Base-by-base conservation (phyloP, 2,888 invertebrate species). In the Merodon equestris region DNA sequence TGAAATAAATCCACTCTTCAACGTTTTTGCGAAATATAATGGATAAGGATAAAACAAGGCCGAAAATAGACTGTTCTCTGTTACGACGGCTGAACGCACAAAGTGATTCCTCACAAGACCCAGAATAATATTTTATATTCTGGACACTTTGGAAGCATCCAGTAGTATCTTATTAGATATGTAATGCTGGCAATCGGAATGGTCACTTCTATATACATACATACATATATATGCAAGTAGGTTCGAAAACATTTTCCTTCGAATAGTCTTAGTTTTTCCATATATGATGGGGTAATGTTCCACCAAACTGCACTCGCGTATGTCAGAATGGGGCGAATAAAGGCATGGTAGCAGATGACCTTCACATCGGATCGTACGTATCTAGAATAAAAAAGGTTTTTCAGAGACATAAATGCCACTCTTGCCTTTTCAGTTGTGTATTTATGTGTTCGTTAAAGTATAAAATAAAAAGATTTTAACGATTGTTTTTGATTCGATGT, bases 101-200 rank as follows among this genome's bases (percentile, higher is more conserved):
- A 9, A 40, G 3, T 40, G n/a, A 40, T 40, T 40, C 40, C 40
- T 13, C 10, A 40, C 10, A 40, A 40, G 40, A 34, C 12, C 47
- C 18, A 10, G 47, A n/a, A 48, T 48, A n/a, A 48, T 18, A 48
- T 19, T 48, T 1, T 18, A 17, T 12, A 48, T 48, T 48, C 19
- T 18, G 19, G 47, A 48, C 18, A 48, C 19, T 12, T 5, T 18
- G 9, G 47, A 18, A 48, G 19, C 19, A 18, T 48, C 47, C 19
- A 48, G 10, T 5, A 45, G 17, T 45, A 4, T 45, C 9, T 45
- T 45, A 17, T 45, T 45, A 7, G 17, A 45, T 9, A 45, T n/a
- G 45, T 45, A 9, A 45, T 45, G 45, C 45, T 13, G 17, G 17
- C 10, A 45, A 13, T 45, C 17, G 17, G 45, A 9, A 45, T 36